Evolutionary conservation across 2,888 invertebrate species (phyloP).

Genomic region (Troides helena): DNA sequence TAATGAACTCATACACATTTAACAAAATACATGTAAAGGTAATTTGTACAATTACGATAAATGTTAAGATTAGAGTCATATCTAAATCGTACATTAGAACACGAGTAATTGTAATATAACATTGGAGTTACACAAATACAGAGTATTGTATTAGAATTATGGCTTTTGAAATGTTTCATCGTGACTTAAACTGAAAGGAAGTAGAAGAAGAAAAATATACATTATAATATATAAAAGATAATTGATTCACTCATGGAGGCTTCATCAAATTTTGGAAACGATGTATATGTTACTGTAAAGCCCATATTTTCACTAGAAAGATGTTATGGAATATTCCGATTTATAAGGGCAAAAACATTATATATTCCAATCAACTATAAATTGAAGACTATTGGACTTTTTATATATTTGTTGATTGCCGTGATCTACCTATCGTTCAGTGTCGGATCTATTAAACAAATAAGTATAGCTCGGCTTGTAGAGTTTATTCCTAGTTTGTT

Average conservation of each 20-base stretch:
- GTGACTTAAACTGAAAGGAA: neutral
- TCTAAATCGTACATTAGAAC: neutral
- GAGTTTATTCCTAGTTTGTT: slow-evolving; percentile 12
- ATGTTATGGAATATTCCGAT: slow-evolving; percentile 14
- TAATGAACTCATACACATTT: neutral
- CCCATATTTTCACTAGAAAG: slow-evolving; percentile 8
- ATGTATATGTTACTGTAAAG: slow-evolving; percentile 8
- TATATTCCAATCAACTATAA: neutral
- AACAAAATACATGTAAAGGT: neutral
- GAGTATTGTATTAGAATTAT: neutral
- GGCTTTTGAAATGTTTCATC: neutral
- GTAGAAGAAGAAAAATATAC: neutral
- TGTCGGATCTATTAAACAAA: neutral
- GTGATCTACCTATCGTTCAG: neutral
- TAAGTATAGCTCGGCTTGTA: neutral
- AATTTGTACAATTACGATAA: slow-evolving; percentile 1
- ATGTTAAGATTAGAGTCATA: neutral
- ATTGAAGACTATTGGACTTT: slow-evolving; percentile 5
- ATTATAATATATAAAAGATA: neutral
- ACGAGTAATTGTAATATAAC: neutral
- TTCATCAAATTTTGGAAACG: neutral
- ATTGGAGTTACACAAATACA: neutral
- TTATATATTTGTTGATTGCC: neutral
- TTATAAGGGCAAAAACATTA: neutral
- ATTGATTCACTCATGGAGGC: neutral